These are phyloP conservation scores for Baccha elongata DNA, from an alignment of 2,888 invertebrate genomes.

Conservation along the genomic window DNA sequence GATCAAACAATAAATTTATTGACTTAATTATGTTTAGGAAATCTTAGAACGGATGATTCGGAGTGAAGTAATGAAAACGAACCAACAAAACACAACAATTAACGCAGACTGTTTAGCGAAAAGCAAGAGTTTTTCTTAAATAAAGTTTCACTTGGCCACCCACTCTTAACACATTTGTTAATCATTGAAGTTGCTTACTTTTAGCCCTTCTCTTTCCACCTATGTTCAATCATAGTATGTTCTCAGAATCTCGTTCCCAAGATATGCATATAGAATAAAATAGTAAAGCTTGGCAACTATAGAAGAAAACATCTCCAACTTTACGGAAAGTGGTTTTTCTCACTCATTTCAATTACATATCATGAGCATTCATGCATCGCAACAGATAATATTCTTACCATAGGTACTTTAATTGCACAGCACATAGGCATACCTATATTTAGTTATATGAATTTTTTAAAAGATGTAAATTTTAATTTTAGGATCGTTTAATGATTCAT, in stretches of 20 bases:
- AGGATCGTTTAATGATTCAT: too few species aligned
- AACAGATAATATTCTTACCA: slow-evolving; percentile 17
- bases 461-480: too few species aligned
- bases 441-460: too few species aligned
- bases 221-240: slow-evolving; percentile 12
- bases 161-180: slow-evolving; percentile 54
- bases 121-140: slow-evolving; percentile 65
- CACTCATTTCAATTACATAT: slow-evolving; percentile 20
- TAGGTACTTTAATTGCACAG: too few species aligned
- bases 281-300: slow-evolving; percentile 20
- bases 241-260: neutral
- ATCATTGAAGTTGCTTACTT: slow-evolving; percentile 33
- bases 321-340: slow-evolving; percentile 63
- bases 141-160: slow-evolving; percentile 82
- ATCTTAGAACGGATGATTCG: neutral
- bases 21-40: neutral
- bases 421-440: too few species aligned
- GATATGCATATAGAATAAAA: neutral
- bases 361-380: slow-evolving; percentile 37
- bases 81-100: slow-evolving; percentile 40
- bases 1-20: neutral
- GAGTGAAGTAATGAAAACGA: slow-evolving; percentile 3
- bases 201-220: slow-evolving; percentile 56
- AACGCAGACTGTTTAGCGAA: slow-evolving; percentile 56
- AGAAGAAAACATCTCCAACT: slow-evolving; percentile 21